phyloP scores from a whole-genome alignment of 2,888 invertebrate species.

The Oscheius onirici region DNA sequence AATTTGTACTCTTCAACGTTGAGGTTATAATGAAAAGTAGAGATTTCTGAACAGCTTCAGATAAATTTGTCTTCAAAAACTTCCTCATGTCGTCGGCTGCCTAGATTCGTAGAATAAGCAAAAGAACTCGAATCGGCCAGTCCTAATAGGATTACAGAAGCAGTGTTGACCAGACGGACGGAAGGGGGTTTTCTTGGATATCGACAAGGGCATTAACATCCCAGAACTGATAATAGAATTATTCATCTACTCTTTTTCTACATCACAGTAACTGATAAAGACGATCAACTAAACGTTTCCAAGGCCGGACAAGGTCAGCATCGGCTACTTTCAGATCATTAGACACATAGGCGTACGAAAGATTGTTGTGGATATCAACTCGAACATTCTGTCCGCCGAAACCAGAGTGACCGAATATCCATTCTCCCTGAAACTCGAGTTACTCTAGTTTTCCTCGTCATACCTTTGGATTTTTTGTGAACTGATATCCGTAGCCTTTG shows the following conservation, averaged over 20 bases:
- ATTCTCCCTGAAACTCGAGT: slow-evolving; percentile 49
- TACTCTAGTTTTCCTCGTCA: not conserved
- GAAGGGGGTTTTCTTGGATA: no score
- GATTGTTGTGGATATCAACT: slow-evolving; percentile 48
- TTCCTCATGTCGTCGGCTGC: no score
- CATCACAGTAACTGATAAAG: slow-evolving; percentile 36
- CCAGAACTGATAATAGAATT: no score
- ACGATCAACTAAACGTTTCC: slow-evolving; percentile 41
- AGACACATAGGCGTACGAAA: slow-evolving; percentile 56
- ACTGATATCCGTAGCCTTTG: slow-evolving; percentile 61
- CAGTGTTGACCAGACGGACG: no score
- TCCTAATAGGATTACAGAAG: no score
- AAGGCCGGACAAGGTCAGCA: slow-evolving; percentile 51
- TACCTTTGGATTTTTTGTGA: slow-evolving; percentile 53
- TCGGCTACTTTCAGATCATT: slow-evolving; percentile 61
- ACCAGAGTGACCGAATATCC: slow-evolving; percentile 62
- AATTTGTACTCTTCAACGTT: no score
- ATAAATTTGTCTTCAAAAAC: no score
- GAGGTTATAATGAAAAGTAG: no score
- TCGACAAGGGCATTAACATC: no score
- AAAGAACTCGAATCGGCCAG: no score
- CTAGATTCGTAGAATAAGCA: no score
- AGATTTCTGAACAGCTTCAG: no score
- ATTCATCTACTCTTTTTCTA: not conserved
- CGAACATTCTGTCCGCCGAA: slow-evolving; percentile 61